Evolutionary conservation across 2,113 vertebrate genomes (phyloP).

Genomic region (Prunella fulvescens): DNA sequence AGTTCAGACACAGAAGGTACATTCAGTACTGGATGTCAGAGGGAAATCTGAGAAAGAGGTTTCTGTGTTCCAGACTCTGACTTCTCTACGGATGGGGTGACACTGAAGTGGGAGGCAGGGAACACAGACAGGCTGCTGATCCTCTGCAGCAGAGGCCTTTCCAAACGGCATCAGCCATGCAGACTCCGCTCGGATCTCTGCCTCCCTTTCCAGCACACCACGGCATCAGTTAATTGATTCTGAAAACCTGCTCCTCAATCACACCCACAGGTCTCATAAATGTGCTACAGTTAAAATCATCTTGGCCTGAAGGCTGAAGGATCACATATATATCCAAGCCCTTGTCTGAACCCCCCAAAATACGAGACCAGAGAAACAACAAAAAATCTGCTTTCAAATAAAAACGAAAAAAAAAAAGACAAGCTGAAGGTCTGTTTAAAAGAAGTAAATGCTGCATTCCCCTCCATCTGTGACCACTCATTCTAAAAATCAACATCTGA

Average conservation of each 20-base stretch:
- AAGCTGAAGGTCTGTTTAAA: neutral
- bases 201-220: neutral
- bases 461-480: neutral
- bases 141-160: slow-evolving; percentile 9
- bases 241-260: slow-evolving; percentile 35
- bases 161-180: neutral
- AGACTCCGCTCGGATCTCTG: neutral
- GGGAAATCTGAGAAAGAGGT: slow-evolving; percentile 35
- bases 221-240: neutral
- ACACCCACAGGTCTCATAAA: slow-evolving; percentile 43
- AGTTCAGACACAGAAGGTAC: slow-evolving; percentile 33
- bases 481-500: neutral
- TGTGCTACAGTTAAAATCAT: neutral
- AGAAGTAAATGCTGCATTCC: neutral
- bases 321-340: neutral
- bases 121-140: slow-evolving; percentile 26
- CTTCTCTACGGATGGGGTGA: slow-evolving; percentile 21
- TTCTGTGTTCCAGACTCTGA: slow-evolving; percentile 17
- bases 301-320: neutral
- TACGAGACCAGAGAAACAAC: neutral
- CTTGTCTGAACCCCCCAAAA: neutral
- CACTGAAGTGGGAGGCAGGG: neutral
- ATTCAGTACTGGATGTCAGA: slow-evolving; percentile 24
- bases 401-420: neutral
- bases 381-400: neutral